Base-by-base conservation (phyloP, 2,888 invertebrate species). In the Chaitophorus viminalis region DNA sequence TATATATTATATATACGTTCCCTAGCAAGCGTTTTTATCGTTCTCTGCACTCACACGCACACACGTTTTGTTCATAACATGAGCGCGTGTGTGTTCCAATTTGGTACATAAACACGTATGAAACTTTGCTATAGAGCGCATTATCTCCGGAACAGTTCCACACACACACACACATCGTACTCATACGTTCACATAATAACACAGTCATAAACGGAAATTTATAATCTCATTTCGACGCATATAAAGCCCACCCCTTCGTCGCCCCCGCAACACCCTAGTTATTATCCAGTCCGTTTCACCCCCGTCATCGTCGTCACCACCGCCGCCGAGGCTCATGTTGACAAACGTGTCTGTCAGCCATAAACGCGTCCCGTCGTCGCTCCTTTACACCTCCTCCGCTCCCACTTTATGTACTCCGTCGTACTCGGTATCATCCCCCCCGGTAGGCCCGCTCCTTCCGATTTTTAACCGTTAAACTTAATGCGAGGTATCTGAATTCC, bases 391-490 rank as follows among this genome's bases (percentile, higher is more conserved):
- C 9, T 25, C 36, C 21, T 18, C 8, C 21, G 3, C 6, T 1
- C 33, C 5, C 39, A 68, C 68, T 36, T 8, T 54, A n/a, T n/a
- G n/a, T 6, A 6, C 6, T 4, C 46, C 46, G 9, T 46, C 11
- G 1, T 9, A 5, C 46, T n/a, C n/a, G n/a, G n/a, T n/a, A n/a
- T n/a, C n/a, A n/a, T n/a, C n/a, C n/a, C n/a, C n/a, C n/a, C n/a
- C n/a, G n/a, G 46, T 46, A 46, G 46, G 46, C 82, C 74, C 31
- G 8, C 18, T 60, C 33, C 76, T 29, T n/a, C 76, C 68, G 85
- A 78, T 86, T 86, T 86, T 70, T 78, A 78, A 78, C 54, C 85
- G 85, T 86, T 86, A 78, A 86, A 86, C 85, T 86, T 78, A 78
- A 78, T 33, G 70, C 70, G 85, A 70, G 70, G 78, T 78, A 86